Conservation (phyloP, 2,113 vertebrate species). For the Pelodiscus sinensis region DNA sequence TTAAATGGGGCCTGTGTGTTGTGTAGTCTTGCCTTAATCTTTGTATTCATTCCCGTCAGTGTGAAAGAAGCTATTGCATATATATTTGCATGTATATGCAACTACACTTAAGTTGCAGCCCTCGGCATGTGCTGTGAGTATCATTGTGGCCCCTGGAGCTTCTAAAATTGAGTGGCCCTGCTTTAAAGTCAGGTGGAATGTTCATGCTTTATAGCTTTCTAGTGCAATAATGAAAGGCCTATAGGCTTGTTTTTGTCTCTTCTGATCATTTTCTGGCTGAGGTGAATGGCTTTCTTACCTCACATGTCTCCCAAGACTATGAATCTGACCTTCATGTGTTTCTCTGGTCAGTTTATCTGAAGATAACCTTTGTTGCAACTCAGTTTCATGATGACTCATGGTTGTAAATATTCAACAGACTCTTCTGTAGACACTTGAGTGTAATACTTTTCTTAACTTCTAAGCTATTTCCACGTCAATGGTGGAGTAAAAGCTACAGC, state of each 20-base stretch:
- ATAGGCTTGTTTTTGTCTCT: slow-evolving; percentile 44
- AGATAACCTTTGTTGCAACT: slow-evolving; percentile 58
- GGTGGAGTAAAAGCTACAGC: background rate
- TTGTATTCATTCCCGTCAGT: too few relatives aligned
- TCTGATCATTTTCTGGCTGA: slow-evolving; percentile 51
- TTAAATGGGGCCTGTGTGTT: too few relatives aligned
- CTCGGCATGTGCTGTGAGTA: too few relatives aligned
- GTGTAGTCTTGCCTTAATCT: too few relatives aligned
- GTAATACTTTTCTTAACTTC: slow-evolving; percentile 37
- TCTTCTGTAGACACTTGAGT: background rate
- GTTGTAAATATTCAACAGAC: slow-evolving; percentile 48
- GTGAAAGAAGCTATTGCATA: too few relatives aligned
- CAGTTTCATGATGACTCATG: slow-evolving; percentile 29
- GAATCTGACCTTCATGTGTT: slow-evolving; percentile 31
- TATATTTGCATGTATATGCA: too few relatives aligned
- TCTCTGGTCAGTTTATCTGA: slow-evolving; percentile 53
- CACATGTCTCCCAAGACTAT: slow-evolving; percentile 27
- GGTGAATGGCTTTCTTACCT: slow-evolving; percentile 65
- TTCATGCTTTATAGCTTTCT: slow-evolving; percentile 32
- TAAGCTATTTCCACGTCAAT: slow-evolving; percentile 30
- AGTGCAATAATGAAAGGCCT: slow-evolving; percentile 56
- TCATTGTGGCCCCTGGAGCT: too few relatives aligned
- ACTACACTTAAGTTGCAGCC: too few relatives aligned
- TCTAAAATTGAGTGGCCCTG: too few relatives aligned
- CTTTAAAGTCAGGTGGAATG: background rate